Evolutionary conservation across 2,113 vertebrate species (phyloP).

Genomic region (Ictalurus furcatus): DNA sequence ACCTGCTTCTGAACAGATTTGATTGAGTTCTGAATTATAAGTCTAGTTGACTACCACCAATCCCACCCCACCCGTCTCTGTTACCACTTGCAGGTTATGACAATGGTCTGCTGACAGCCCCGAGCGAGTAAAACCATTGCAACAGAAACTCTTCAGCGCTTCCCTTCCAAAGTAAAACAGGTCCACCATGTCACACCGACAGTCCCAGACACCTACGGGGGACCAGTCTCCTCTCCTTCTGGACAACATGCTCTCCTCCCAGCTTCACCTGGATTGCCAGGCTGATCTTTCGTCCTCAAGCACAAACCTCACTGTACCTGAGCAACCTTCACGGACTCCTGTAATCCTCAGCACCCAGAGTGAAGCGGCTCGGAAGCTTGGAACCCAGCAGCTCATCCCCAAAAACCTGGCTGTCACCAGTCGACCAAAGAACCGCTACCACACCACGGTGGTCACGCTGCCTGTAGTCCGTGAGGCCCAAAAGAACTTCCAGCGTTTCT

Average conservation of each 20-base stretch:
- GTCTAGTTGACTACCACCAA: background rate
- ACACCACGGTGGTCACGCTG: slow-evolving; percentile 79
- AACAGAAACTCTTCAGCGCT: background rate
- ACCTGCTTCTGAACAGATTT: background rate
- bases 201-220: slow-evolving; percentile 59
- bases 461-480: slow-evolving; percentile 57
- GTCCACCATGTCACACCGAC: slow-evolving; percentile 71
- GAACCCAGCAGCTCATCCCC: slow-evolving; percentile 88
- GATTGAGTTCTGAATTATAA: background rate
- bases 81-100: slow-evolving; percentile 16
- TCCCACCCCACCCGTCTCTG: slow-evolving; percentile 17
- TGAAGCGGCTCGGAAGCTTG: slow-evolving; percentile 74
- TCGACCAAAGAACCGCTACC: slow-evolving; percentile 77
- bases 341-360: slow-evolving; percentile 85
- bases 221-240: slow-evolving; percentile 67
- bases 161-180: background rate
- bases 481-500: slow-evolving; percentile 40
- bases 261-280: slow-evolving; percentile 56
- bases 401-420: slow-evolving; percentile 75
- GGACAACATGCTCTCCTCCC: slow-evolving; percentile 71
- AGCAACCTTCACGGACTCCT: slow-evolving; percentile 13
- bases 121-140: background rate
- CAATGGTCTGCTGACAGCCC: slow-evolving; percentile 17
- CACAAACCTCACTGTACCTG: background rate
- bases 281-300: background rate